Base-by-base conservation (phyloP, 2,797 vertebrate genomes). In the Cygnus olor region DNA sequence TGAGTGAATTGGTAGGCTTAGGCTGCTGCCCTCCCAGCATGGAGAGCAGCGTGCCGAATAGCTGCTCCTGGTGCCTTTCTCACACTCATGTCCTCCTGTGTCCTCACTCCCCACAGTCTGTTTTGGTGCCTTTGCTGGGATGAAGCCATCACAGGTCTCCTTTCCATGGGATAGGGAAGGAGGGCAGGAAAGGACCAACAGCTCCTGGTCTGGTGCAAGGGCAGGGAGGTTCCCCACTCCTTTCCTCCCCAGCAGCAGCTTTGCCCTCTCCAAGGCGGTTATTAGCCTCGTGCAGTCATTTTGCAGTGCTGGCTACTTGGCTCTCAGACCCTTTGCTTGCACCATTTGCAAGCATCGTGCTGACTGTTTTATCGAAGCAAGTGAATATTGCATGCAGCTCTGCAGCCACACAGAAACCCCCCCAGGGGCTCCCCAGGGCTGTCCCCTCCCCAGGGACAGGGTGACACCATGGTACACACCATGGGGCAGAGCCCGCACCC, bases 331-430 rank as follows among this genome's bases (percentile, higher is more conserved):
- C 40, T 25, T 15, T 2, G 7, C 27, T 51, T 4, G 27, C 18
- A 11, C 45, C 1, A 2, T 2, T 38, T 36, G 21, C 64, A 2
- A 11, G 44, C 3, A 1, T 3, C 3, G 15, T 14, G 60, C 27
- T 36, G 68, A 4, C 53, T 45, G 0, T 42, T 71, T 58, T 4
- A 6, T 1, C 14, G 30, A 11, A 6, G 24, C 1, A 2, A 32
- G 51, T 0, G 45, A 27, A 21, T 7, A 34, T 54, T 42, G 1
- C 28, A 3, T 0, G 54, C 44, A 45, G 87, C 64, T 58, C 10
- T 4, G 8, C 56, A 6, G 6, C 6, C 63, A 12, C 45, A 42
- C 78, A 74, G 72, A 38, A 82, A 18, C 34, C 28, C 22, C 22
- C 60, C 24, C 54, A 21, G 30, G 9, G 42, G 28, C 30, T 44